Conservation (phyloP, 2,113 vertebrate species). For the Leptocoma aspasia region DNA sequence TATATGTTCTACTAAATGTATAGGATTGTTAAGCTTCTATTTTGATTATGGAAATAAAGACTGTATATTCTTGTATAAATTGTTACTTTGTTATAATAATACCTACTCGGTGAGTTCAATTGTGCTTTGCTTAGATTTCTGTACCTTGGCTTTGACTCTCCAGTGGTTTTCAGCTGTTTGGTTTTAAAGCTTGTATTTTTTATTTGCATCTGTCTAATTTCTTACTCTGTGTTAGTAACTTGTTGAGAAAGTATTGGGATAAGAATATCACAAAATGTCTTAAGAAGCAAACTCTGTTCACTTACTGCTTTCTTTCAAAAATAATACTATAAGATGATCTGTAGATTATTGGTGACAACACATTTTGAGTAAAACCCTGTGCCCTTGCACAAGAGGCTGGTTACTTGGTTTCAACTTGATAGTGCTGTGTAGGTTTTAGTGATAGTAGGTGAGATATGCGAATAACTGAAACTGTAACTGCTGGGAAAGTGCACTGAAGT, state of each 20-base stretch:
- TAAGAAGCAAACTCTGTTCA: not conserved
- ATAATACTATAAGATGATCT: not conserved
- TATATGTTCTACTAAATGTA: not conserved
- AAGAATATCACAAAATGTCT: not conserved
- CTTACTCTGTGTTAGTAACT: not conserved
- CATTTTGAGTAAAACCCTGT: not conserved
- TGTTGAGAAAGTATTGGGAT: not conserved
- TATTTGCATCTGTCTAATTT: not conserved
- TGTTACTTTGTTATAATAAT: not conserved
- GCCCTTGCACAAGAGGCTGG: not conserved
- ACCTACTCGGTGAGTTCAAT: not conserved
- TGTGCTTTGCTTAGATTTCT: not conserved
- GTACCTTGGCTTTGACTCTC: not conserved
- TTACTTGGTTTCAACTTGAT: not conserved
- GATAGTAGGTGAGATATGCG: not conserved
- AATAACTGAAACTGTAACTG: not conserved
- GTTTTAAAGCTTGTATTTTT: not conserved
- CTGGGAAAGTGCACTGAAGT: not conserved
- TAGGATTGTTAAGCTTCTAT: not conserved
- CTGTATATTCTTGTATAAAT: not conserved
- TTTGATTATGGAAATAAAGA: not conserved
- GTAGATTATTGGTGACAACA: not conserved
- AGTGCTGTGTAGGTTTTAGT: not conserved
- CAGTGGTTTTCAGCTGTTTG: not conserved
- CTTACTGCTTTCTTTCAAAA: not conserved